phyloP scores from a whole-genome alignment of 2,888 invertebrate species.

The Listrodromus nycthemerus region DNA sequence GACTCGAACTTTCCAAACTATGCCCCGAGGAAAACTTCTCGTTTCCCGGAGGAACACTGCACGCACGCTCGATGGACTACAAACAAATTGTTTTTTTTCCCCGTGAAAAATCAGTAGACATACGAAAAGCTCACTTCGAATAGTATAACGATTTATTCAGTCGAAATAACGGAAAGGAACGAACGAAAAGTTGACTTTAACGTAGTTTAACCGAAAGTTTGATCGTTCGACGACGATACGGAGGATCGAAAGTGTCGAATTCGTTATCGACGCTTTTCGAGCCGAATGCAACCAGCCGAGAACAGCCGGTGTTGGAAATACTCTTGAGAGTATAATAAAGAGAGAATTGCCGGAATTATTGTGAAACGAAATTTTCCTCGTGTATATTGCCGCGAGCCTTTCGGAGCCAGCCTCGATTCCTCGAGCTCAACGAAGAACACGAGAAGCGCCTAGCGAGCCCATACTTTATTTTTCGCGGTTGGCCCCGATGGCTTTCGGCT shows the following conservation, averaged over 20 bases:
- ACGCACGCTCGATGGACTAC: not conserved
- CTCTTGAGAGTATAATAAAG: constrained; percentile 46
- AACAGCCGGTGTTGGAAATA: not conserved
- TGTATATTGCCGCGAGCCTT: not conserved
- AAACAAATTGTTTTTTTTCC: constrained; percentile 2
- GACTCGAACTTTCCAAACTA: constrained; percentile 5
- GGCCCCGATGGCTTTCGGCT: constrained; percentile 69
- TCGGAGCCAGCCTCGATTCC: constrained; percentile 20
- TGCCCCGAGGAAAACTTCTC: constrained; percentile 14
- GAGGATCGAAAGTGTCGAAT: not conserved
- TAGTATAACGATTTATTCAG: constrained; percentile 11
- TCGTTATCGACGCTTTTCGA: not conserved
- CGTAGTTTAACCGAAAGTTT: constrained; percentile 55
- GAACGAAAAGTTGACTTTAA: constrained; percentile 56
- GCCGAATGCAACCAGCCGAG: not conserved
- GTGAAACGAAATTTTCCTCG: constrained; percentile 5
- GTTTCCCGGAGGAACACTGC: not conserved
- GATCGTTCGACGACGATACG: not conserved
- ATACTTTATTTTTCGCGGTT: constrained; percentile 63
- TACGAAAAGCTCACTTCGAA: not conserved
- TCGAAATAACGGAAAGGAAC: not conserved
- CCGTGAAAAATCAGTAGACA: not conserved
- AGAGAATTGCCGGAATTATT: constrained; percentile 32
- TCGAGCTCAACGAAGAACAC: constrained; percentile 38
- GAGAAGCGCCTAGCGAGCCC: constrained; percentile 23